A percentile compares a stretch with the other conserved stretches of the same genome.
Conservation (phyloP, 2,888 invertebrate species). For the Alviniconcha strummeri region DNA sequence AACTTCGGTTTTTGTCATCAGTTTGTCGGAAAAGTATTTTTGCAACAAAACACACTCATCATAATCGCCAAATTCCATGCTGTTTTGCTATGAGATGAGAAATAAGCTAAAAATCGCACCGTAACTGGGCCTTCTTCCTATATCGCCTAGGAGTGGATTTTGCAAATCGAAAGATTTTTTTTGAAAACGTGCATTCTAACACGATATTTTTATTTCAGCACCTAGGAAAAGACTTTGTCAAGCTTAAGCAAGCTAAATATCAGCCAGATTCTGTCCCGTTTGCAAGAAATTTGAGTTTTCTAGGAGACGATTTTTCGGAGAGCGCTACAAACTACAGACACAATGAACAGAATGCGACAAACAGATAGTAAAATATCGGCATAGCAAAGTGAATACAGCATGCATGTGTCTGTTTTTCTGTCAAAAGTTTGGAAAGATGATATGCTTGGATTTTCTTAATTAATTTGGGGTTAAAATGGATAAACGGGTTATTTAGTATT, state of each 20-base stretch:
- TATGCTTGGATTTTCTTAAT: conserved; percentile 19
- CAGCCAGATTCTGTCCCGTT: background rate
- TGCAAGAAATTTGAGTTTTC: conserved; percentile 5
- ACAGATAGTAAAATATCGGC: background rate
- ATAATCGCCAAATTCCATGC: too few relatives aligned
- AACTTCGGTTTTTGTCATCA: too few relatives aligned
- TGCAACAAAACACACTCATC: too few relatives aligned
- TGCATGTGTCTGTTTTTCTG: background rate
- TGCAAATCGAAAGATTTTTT: conserved; percentile 5
- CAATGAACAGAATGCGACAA: background rate
- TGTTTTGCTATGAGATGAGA: too few relatives aligned
- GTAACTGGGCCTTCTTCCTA: too few relatives aligned
- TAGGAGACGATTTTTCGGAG: conserved; percentile 3
- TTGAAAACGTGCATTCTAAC: background rate
- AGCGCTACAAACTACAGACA: conserved; percentile 13
- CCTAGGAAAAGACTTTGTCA: background rate
- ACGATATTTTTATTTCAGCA: background rate
- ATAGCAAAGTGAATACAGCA: conserved; percentile 9
- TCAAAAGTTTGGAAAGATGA: conserved; percentile 30
- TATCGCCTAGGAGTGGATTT: conserved; percentile 8
- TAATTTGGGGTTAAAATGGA: background rate
- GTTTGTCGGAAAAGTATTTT: too few relatives aligned
- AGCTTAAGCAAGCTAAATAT: background rate
- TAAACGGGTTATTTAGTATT: background rate
- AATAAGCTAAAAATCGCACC: too few relatives aligned